Base-by-base conservation (phyloP, 2,113 vertebrate genomes). In the Raja brachyura region DNA sequence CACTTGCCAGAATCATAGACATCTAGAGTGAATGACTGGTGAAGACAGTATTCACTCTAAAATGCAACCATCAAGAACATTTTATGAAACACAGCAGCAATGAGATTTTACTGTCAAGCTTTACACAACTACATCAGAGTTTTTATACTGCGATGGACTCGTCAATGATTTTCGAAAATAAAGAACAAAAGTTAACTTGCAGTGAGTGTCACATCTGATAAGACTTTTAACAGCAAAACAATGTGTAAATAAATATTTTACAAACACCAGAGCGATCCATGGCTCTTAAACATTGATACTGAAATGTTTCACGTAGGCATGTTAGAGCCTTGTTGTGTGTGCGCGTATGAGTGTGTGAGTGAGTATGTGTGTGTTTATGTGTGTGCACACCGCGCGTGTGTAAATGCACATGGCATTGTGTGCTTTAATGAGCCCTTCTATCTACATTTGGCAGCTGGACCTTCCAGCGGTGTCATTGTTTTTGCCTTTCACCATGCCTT, bases 91-190 rank as follows among this genome's bases (percentile, higher is more conserved):
- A 16, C 4, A 63, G 83, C n/a, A 86, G 31, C 83, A 88, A 63
- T 88, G n/a, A 88, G 59, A 63, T 31, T 88, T 63, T 63, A 88
- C 83, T 63, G 56, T 61, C n/a, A 31, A 86, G 83, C 83, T 86
- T 56, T 63, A n/a, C 9, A 88, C 59, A 63, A 63, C 13, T 14
- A 63, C 13, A 13, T 3, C 56, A n/a, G 59, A 28, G 56, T n/a
- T 61, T 61, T 63, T 63, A 31, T 13, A n/a, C 83, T 88, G 25
- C 16, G 13, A 63, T 63, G 83, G 13, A 63, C 59, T 63, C 3
- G 54, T 61, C 59, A 28, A 88, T 63, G 10, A 13, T 63, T 88
- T 88, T 63, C n/a, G 28, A 18, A 61, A 83, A 63, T 28, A 86
- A 28, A 86, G 83, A n/a, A 61, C 11, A 16, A 61, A 11, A 7